Evolutionary conservation across 2,113 vertebrate species (phyloP).

Genomic region (Theristicus caerulescens): DNA sequence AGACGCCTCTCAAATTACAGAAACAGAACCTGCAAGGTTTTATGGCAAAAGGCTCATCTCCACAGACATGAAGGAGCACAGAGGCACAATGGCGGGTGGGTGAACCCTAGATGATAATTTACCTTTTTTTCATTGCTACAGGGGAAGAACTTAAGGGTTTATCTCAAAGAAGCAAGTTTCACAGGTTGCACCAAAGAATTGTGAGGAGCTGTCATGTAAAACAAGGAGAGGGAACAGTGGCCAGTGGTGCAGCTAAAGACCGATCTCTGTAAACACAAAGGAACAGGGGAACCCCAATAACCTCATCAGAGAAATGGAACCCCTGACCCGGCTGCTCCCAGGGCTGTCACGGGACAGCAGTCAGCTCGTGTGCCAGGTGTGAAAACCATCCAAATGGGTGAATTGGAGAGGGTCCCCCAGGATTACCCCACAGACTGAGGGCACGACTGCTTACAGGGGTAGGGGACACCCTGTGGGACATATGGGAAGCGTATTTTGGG

Average conservation of each 20-base stretch:
- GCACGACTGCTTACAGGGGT: accelerated
- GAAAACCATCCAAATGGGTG: neutral
- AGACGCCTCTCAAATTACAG: neutral
- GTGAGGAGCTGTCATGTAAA: neutral
- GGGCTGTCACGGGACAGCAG: neutral
- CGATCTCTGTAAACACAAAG: neutral
- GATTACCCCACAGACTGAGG: neutral
- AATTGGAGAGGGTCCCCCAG: neutral
- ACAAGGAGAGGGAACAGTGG: neutral
- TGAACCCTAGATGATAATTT: neutral
- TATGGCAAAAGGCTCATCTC: neutral
- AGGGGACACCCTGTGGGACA: neutral
- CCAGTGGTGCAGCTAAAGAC: neutral
- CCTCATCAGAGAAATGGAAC: neutral
- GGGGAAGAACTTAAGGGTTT: neutral
- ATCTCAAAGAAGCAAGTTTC: neutral
- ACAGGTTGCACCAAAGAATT: neutral
- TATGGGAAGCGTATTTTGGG: neutral
- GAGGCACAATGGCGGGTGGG: neutral
- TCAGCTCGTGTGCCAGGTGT: neutral
- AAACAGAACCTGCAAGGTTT: neutral
- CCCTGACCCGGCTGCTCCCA: neutral
- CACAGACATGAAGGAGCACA: neutral
- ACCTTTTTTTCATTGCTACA: neutral
- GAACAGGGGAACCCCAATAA: neutral